phyloP scores from a whole-genome alignment of 2,113 vertebrate species.

The Isurus oxyrinchus region DNA sequence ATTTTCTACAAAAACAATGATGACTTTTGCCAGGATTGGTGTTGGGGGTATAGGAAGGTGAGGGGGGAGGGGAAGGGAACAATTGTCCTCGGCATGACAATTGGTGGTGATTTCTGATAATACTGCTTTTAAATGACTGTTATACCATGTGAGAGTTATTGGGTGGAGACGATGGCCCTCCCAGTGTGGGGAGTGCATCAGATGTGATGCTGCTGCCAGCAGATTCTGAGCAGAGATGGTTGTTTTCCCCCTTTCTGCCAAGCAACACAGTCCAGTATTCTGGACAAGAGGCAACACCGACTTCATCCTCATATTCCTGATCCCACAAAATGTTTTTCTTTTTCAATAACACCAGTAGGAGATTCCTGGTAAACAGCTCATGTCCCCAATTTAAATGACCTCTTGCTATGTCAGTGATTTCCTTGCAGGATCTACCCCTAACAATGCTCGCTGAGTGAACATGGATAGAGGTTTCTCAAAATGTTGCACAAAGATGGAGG shows the following conservation, averaged over 20 bases:
- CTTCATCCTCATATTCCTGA: background rate
- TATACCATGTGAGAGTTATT: background rate
- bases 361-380: background rate
- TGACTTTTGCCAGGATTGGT: background rate
- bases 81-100: background rate
- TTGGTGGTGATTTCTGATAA: background rate
- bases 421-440: background rate
- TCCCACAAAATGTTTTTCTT: background rate
- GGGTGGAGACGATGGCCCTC: background rate
- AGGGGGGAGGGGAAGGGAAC: background rate
- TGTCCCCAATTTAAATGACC: background rate
- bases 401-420: background rate
- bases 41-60: background rate
- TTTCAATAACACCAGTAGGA: background rate
- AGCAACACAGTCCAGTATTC: background rate
- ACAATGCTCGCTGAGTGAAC: background rate
- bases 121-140: background rate
- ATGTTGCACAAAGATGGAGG: background rate
- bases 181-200: background rate
- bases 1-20: background rate
- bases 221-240: background rate
- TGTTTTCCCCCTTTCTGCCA: background rate
- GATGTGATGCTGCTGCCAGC: background rate
- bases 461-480: background rate
- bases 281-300: background rate